Evolutionary conservation across 2,888 invertebrate genomes (phyloP).

Genomic region (Dugesia japonica): DNA sequence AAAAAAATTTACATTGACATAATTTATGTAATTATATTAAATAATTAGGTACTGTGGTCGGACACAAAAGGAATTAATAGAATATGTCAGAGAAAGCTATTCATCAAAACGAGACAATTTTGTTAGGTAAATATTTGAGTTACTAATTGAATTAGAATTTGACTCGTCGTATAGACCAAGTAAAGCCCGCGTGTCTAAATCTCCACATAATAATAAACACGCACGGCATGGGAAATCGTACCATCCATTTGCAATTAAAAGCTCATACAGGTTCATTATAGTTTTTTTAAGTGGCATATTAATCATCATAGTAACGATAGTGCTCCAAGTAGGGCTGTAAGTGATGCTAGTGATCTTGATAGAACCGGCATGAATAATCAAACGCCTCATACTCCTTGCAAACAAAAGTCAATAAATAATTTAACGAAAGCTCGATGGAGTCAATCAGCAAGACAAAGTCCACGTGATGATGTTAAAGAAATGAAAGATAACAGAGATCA

Average conservation of each 20-base stretch:
- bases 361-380: not conserved
- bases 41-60: constrained; percentile 76
- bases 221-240: not conserved
- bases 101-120: constrained; percentile 66
- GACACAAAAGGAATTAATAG: constrained; percentile 95
- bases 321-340: constrained; percentile 20
- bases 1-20: too few species aligned
- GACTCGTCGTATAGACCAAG: not conserved
- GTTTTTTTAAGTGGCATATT: not conserved
- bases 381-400: not conserved
- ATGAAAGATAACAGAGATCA: not conserved
- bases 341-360: constrained; percentile 5
- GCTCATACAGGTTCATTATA: not conserved
- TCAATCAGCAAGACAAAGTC: constrained; percentile 15
- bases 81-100: constrained; percentile 80
- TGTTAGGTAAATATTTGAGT: constrained; percentile 41
- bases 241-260: constrained; percentile 20
- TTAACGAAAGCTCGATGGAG: not conserved
- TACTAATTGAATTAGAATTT: not conserved
- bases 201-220: not conserved
- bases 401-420: not conserved
- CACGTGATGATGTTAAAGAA: not conserved
- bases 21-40: too few species aligned
- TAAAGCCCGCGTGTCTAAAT: constrained; percentile 5
- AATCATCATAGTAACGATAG: not conserved